Base-by-base conservation (phyloP, 35 echinoderm and acorn worm genomes). In the Chiridota heheva region DNA sequence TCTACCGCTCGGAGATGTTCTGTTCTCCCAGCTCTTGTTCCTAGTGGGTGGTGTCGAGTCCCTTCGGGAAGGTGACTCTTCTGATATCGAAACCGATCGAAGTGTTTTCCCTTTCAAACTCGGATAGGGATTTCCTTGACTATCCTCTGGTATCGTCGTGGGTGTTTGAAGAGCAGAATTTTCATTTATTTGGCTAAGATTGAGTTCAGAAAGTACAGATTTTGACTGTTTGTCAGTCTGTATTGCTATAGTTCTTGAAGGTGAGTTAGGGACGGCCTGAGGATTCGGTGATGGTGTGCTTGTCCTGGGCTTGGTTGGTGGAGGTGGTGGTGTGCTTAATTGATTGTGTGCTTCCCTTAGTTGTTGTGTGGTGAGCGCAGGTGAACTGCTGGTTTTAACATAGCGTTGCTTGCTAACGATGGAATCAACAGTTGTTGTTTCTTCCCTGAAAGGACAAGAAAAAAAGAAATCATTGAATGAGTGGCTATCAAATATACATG, bases 191-290 rank as follows among this genome's bases (percentile, higher is more conserved):
- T 60, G 78, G 36, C 67, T 58, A 29, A 40, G 27, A 1, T 30
- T 36, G 7, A 44, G 59, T 64, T 62, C 13, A 24, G 41, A 45
- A 27, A 40, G 18, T 49, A 44, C 25, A 45, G 36, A 34, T 41
- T 29, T 42, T 8, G 63, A 39, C 27, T 31, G 31, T 22, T 66
- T 81, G 26, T 82, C 80, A 70, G 80, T 82, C 45, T 82, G 80
- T 34, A 82, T 82, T 67, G 80, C 80, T 16, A 82, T 82, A 34
- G 80, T 82, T 16, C 80, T 45, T 69, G 80, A n/a, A n/a, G n/a
- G n/a, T n/a, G n/a, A n/a, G n/a, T n/a, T n/a, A n/a, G n/a, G n/a
- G n/a, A n/a, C n/a, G n/a, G n/a, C n/a, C n/a, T n/a, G n/a, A n/a
- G n/a, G n/a, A n/a, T n/a, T n/a, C n/a, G n/a, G n/a, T n/a, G n/a